Evolutionary conservation across 2,797 vertebrate genomes (phyloP).

Genomic region (Spinus olivaceus): DNA sequence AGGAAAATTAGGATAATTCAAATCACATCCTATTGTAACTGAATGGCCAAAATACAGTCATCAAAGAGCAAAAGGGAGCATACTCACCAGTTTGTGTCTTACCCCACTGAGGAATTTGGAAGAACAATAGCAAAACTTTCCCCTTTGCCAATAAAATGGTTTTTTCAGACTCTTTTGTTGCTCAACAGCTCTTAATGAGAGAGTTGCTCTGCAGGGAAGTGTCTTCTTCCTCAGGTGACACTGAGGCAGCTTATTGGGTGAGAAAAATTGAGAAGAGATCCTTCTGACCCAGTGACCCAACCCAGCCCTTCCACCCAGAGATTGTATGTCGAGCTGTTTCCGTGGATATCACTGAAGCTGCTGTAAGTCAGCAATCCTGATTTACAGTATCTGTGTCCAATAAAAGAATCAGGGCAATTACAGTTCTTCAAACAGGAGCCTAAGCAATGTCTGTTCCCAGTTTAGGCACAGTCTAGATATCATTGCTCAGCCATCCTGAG

Average conservation of each 20-base stretch:
- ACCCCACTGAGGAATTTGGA: neutral
- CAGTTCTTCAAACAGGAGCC: neutral
- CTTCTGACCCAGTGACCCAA: neutral
- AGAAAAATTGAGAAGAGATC: neutral
- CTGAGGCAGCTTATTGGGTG: neutral
- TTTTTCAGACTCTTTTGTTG: neutral
- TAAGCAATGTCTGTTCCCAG: slow-evolving; percentile 20
- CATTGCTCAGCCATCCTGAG: slow-evolving; percentile 1
- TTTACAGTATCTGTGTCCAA: slow-evolving; percentile 12
- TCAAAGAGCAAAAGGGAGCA: neutral
- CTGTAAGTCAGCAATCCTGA: neutral
- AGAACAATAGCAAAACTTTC: neutral
- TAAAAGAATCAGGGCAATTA: slow-evolving; percentile 1
- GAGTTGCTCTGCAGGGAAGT: neutral
- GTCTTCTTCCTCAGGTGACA: neutral
- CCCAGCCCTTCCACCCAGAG: neutral
- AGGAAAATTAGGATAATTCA: neutral
- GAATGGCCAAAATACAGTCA: neutral
- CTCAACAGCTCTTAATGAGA: neutral
- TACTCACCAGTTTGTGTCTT: neutral
- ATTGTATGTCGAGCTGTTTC: neutral
- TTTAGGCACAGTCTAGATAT: slow-evolving; percentile 33
- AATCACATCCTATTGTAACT: neutral
- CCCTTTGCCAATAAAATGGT: neutral
- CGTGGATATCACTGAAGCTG: neutral